Conservation (phyloP, 2,113 vertebrate genomes). For the Coregonus clupeaformis region DNA sequence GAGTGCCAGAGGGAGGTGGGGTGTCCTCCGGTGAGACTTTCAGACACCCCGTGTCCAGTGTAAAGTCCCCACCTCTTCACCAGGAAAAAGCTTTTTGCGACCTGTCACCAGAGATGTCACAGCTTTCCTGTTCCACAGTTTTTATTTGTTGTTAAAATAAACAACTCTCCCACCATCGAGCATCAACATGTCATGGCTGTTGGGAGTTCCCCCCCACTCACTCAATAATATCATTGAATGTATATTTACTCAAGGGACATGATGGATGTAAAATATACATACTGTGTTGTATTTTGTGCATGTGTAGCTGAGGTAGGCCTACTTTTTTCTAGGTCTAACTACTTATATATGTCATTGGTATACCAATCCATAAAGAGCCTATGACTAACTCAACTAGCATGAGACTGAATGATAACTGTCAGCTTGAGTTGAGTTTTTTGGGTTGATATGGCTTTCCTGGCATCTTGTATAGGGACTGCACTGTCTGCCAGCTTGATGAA, state of each 20-base stretch:
- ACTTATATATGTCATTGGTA: background rate
- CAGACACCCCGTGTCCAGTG: slow-evolving; percentile 5
- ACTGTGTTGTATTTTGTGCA: too few relatives aligned
- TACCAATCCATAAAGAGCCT: background rate
- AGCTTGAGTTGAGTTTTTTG: slow-evolving; percentile 8
- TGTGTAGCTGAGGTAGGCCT: too few relatives aligned
- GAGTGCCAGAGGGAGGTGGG: slow-evolving; percentile 1
- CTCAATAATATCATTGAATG: background rate
- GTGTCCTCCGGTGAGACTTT: slow-evolving; percentile 18
- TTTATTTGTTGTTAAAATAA: slow-evolving; percentile 58
- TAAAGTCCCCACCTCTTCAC: slow-evolving; percentile 10
- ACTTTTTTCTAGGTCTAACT: background rate
- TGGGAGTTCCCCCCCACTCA: slow-evolving; percentile 23
- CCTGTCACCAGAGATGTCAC: slow-evolving; percentile 69
- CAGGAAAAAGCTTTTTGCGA: slow-evolving; percentile 71
- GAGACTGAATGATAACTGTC: slow-evolving; percentile 27
- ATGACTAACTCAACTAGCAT: background rate
- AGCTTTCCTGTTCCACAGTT: slow-evolving; percentile 66
- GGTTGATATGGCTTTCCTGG: background rate
- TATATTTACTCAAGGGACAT: background rate
- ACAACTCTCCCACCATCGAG: slow-evolving; percentile 39
- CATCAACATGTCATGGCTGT: slow-evolving; percentile 42
- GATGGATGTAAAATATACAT: background rate
- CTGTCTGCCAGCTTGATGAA: background rate
- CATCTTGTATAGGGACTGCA: background rate